Evolutionary conservation across 2,797 vertebrate species (phyloP).

Genomic region (Odontamblyopus rebecca): DNA sequence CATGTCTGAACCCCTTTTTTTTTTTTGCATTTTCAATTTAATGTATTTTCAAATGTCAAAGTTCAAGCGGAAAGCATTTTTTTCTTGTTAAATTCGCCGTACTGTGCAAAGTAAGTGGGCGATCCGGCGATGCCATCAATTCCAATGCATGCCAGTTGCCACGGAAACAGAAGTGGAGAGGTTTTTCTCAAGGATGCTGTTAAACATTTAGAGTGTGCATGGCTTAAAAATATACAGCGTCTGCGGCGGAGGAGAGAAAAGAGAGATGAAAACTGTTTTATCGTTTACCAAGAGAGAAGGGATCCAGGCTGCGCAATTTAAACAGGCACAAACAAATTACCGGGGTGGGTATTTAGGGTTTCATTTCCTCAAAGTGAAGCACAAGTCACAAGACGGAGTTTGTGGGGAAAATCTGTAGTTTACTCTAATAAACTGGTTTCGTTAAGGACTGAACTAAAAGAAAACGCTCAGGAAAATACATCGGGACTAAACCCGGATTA

Average conservation of each 20-base stretch:
- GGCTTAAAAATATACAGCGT: background rate
- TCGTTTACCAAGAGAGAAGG: background rate
- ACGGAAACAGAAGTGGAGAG: slow-evolving; percentile 9
- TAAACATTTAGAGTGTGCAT: slow-evolving; percentile 9
- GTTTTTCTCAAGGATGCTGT: slow-evolving; percentile 10
- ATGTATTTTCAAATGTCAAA: background rate
- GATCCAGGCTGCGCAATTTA: background rate
- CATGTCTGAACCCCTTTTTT: background rate
- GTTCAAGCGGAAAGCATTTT: background rate
- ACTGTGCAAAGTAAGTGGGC: slow-evolving; percentile 2
- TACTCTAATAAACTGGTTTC: no score
- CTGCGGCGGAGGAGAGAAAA: background rate
- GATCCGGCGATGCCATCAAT: slow-evolving; percentile 6
- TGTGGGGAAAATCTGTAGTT: no score
- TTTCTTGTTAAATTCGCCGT: background rate
- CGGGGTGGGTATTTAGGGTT: background rate
- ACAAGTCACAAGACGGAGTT: no score
- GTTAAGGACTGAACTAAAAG: no score
- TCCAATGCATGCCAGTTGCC: slow-evolving; percentile 9
- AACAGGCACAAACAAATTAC: no score
- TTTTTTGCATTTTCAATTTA: background rate
- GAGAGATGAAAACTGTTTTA: background rate
- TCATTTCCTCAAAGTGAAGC: background rate
- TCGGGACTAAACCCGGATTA: no score
- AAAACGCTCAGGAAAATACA: no score